phyloP scores from a whole-genome alignment of 2,113 vertebrate species.

The Bos taurus region DNA sequence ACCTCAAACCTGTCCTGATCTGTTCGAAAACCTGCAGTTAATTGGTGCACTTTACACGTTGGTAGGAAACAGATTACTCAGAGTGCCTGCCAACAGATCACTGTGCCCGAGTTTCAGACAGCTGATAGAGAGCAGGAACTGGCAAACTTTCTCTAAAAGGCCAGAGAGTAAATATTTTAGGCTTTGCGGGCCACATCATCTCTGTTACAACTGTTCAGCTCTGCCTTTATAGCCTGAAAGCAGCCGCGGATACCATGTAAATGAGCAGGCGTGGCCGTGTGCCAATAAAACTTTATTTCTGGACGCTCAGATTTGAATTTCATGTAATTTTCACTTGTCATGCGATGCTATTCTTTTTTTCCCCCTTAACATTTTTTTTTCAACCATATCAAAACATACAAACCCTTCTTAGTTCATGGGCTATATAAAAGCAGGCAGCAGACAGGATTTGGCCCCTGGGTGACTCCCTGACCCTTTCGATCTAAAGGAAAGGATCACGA shows the following conservation, averaged over 20 bases:
- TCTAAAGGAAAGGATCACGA: not conserved
- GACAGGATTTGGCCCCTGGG: rapidly evolving
- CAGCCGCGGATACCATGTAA: rapidly evolving
- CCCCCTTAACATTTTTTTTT: not conserved
- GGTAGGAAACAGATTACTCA: not conserved
- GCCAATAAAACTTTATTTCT: not conserved
- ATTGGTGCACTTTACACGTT: no score
- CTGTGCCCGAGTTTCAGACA: no score
- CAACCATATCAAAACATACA: not conserved
- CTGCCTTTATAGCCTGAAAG: not conserved
- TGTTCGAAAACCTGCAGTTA: not conserved
- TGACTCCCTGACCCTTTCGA: rapidly evolving
- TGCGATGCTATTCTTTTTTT: not conserved
- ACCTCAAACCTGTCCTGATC: not conserved
- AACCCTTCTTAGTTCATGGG: not conserved
- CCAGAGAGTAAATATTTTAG: not conserved
- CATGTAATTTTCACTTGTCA: not conserved
- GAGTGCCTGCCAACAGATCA: not conserved
- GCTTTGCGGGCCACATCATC: not conserved
- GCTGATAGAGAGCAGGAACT: not conserved
- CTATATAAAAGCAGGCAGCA: not conserved
- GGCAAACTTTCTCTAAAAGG: not conserved
- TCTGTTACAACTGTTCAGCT: not conserved
- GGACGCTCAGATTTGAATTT: not conserved
- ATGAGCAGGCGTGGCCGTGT: not conserved